phyloP scores from a whole-genome alignment of 2,888 invertebrate genomes.

The Cosmorhoe ocellata region DNA sequence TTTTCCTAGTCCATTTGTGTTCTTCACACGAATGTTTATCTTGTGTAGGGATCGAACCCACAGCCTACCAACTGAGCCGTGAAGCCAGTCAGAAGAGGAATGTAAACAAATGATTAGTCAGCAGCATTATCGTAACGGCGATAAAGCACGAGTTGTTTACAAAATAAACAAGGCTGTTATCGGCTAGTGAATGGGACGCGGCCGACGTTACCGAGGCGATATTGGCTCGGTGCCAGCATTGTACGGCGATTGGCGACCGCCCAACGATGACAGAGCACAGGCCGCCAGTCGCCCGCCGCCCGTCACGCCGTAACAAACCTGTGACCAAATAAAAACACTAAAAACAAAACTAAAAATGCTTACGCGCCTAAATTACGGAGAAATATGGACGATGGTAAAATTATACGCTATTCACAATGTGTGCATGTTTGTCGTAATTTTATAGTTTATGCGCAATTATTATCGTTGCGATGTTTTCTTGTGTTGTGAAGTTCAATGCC shows the following conservation, averaged over 20 bases:
- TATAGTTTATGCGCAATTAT: constrained; percentile 46
- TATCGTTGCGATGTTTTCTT: constrained; percentile 45
- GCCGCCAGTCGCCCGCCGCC: constrained; percentile 43
- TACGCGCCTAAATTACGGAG: constrained; percentile 61
- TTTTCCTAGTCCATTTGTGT: too few relatives aligned
- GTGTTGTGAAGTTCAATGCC: constrained; percentile 55
- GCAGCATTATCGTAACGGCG: constrained; percentile 26
- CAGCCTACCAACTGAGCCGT: neutral
- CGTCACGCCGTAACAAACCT: constrained; percentile 50
- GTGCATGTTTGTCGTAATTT: constrained; percentile 49
- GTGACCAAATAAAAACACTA: constrained; percentile 42
- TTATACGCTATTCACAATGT: constrained; percentile 39
- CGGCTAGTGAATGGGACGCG: constrained; percentile 40
- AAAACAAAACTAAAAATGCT: constrained; percentile 55
- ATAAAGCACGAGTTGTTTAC: constrained; percentile 69
- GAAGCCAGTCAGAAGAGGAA: constrained; percentile 21
- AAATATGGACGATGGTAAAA: constrained; percentile 69
- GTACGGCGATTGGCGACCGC: constrained; percentile 52
- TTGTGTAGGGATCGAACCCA: too few relatives aligned
- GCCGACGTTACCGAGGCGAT: constrained; percentile 19
- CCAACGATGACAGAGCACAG: constrained; percentile 57
- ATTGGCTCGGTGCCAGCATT: constrained; percentile 55
- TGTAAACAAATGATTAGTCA: constrained; percentile 27
- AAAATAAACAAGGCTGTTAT: constrained; percentile 65
- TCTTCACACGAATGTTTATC: too few relatives aligned